A percentile compares a stretch with the other conserved stretches of the same genome.
phyloP scores from a whole-genome alignment of 2,888 invertebrate species.

The Caenorhabditis plicata region DNA sequence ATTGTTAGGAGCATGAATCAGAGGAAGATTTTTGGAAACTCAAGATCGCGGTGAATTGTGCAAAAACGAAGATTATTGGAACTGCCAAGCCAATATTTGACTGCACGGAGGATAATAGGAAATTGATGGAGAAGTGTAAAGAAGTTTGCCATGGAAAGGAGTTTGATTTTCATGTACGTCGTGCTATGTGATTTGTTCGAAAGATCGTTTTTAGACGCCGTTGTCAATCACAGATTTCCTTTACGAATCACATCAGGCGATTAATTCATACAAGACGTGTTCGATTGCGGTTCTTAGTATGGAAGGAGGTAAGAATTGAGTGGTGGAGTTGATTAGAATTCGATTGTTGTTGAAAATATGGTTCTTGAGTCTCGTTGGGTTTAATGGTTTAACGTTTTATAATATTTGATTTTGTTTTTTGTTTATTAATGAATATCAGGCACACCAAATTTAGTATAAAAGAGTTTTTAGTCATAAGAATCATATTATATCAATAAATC shows the following conservation, averaged over 20 bases:
- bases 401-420: too few relatives aligned
- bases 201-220: slow-evolving; percentile 13
- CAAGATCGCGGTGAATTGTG: neutral
- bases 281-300: slow-evolving; percentile 16
- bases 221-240: slow-evolving; percentile 14
- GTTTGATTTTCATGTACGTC: neutral
- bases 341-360: too few relatives aligned
- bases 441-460: too few relatives aligned
- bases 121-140: neutral
- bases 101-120: neutral
- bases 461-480: too few relatives aligned
- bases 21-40: neutral
- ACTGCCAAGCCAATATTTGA: neutral
- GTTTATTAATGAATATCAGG: too few relatives aligned
- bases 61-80: neutral
- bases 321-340: neutral
- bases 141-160: neutral
- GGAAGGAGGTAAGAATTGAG: neutral
- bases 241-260: slow-evolving; percentile 10
- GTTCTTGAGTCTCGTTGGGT: too few relatives aligned
- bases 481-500: too few relatives aligned
- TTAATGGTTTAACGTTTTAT: too few relatives aligned
- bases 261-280: slow-evolving; percentile 12
- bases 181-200: slow-evolving; percentile 1
- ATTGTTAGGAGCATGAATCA: neutral